Evolutionary conservation across 2,797 vertebrate species (phyloP), one percentile per base, ranked within the genome.

Genomic region (Ispidina lecontei): DNA sequence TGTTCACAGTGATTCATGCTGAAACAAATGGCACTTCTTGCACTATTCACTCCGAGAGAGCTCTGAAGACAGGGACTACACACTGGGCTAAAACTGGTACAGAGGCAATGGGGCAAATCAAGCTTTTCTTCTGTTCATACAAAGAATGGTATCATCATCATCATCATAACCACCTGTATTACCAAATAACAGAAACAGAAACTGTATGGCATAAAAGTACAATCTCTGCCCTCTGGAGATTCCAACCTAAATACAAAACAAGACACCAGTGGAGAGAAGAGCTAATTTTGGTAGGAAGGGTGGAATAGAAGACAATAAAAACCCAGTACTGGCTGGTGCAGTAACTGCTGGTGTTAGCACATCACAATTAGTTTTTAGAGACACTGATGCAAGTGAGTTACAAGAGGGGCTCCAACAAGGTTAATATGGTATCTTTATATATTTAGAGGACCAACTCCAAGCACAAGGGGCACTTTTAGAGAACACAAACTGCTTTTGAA

Each of bases 1-100:
- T 95, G 91, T 93, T 94, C 83, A 31, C 52, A 68, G 49, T 91
- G 94, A 94, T 96, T 93, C 93, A 94, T 81, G 81, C 88, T 71
- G 86, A 91, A 94, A 91, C 84, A 90, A 96, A 92, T 15, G 8
- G 83, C 76, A 71, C 87, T 95, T 93, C 85, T 96, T 79, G 83
- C 68, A 90, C 85, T 58, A 58, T 68, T 92, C 74, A 14, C 72
- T 79, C 68, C 76, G 89, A 93, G 88, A 85, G 78, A 87, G 67
- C 85, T 94, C 59, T 22, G 68, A 92, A 86, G 87, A 95, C 76
- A 56, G 39, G 60, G 68, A 79, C 39, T 67, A 52, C 79, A 47
- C 60, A 63, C 76, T 43, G 49, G 10, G 14, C 68, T 90, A 33
- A 70, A 91, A 82, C 17, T 22, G 43, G 47, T 29, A 16, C 11